A percentile compares a stretch with the other conserved stretches of the same genome.
Conservation (phyloP, 2,888 invertebrate species). For the Onthophagus sagittarius region DNA sequence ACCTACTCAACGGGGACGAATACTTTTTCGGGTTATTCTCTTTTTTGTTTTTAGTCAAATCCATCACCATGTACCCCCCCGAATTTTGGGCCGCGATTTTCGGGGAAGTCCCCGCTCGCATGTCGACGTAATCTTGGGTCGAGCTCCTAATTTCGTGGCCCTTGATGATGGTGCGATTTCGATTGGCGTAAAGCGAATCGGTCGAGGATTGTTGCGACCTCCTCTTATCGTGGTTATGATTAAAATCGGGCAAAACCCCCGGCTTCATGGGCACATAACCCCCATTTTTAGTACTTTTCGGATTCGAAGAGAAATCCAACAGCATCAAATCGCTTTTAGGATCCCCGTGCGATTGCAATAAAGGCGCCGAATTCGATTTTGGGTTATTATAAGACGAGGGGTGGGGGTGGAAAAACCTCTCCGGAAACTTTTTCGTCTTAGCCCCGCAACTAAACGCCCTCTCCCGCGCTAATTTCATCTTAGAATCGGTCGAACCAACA, state of each 20-base stretch:
- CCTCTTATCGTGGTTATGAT: constrained; percentile 5
- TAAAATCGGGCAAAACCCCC: constrained; percentile 37
- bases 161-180: not conserved
- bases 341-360: constrained; percentile 52
- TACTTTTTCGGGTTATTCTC: not conserved
- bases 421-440: constrained; percentile 53
- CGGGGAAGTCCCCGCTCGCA: constrained; percentile 43
- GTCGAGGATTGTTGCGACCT: not conserved
- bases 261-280: constrained; percentile 64
- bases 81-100: constrained; percentile 25
- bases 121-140: constrained; percentile 48
- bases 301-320: constrained; percentile 63
- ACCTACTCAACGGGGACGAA: constrained; percentile 14
- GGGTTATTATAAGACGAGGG: constrained; percentile 40
- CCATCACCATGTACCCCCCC: constrained; percentile 53
- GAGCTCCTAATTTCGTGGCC: not conserved
- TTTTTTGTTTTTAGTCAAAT: constrained; percentile 36
- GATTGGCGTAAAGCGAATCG: not conserved
- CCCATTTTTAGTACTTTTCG: not conserved
- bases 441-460: constrained; percentile 78
- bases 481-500: constrained; percentile 72
- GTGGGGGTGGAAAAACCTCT: constrained; percentile 39
- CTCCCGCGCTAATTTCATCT: constrained; percentile 51
- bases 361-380: constrained; percentile 68
- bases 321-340: constrained; percentile 76